Percentiles rank a stretch among this genome's conserved stretches.
phyloP scores from a whole-genome alignment of 2,797 vertebrate species.

The Acanthurus lineatus region DNA sequence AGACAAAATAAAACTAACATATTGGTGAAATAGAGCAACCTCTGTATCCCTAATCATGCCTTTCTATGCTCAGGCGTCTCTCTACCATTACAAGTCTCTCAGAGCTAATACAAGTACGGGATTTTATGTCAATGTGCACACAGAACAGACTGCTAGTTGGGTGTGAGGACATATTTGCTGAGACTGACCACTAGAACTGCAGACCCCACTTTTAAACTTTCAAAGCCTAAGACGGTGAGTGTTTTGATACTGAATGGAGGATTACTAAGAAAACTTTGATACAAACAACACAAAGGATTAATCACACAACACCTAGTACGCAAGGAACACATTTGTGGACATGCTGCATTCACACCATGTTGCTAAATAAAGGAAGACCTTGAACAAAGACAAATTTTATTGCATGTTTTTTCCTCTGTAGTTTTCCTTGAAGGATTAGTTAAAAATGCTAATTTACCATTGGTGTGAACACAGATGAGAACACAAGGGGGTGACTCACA shows the following conservation, averaged over 20 bases:
- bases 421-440: not conserved
- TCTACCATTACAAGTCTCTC: too few species aligned
- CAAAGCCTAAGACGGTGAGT: not conserved
- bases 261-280: not conserved
- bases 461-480: constrained; percentile 65
- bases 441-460: not conserved
- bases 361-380: not conserved
- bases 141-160: too few species aligned
- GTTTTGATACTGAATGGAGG: not conserved
- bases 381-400: not conserved
- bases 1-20: too few species aligned
- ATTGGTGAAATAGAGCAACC: too few species aligned
- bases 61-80: too few species aligned
- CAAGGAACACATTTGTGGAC: constrained; percentile 12
- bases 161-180: too few species aligned
- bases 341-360: constrained; percentile 67
- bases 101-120: too few species aligned
- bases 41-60: too few species aligned
- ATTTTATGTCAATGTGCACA: too few species aligned
- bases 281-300: constrained; percentile 17
- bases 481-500: constrained; percentile 84
- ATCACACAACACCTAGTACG: constrained; percentile 22
- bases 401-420: not conserved
- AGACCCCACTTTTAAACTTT: not conserved
- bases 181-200: too few species aligned